phyloP scores from a whole-genome alignment of 1,140 invertebrate genomes.

The Adoxophyes honmai region DNA sequence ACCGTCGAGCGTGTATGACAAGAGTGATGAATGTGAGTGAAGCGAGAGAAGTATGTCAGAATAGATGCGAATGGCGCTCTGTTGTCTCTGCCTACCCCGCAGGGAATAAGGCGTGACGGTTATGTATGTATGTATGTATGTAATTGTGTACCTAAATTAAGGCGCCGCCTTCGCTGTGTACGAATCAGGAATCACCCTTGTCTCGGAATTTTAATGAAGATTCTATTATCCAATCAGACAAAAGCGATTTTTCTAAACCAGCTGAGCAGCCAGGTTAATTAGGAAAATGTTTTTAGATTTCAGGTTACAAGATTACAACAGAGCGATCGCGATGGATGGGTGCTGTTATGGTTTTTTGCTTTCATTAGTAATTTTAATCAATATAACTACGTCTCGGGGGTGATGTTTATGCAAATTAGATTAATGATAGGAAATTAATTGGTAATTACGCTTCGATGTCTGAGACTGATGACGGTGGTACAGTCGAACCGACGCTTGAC shows the following conservation, averaged over 20 bases:
- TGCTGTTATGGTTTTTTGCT: slow-evolving; percentile 48
- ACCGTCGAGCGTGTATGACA: no score
- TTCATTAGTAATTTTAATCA: slow-evolving; percentile 42
- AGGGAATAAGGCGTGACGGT: no score
- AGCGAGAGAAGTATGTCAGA: no score
- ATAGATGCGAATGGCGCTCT: no score
- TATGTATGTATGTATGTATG: no score
- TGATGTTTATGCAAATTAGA: slow-evolving; percentile 20
- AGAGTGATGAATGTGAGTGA: no score
- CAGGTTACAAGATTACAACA: slow-evolving; percentile 71
- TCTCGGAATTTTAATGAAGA: background rate
- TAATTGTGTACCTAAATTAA: background rate
- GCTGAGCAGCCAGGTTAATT: slow-evolving; percentile 33
- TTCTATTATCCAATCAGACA: background rate
- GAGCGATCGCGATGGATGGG: slow-evolving; percentile 37
- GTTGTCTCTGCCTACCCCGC: no score
- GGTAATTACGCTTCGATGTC: slow-evolving; percentile 17
- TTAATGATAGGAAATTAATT: background rate
- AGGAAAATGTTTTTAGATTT: slow-evolving; percentile 65
- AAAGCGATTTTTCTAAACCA: background rate
- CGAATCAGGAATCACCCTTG: background rate
- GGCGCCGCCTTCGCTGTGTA: background rate
- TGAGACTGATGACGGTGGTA: background rate
- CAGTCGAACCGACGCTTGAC: no score
- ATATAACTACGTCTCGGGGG: slow-evolving; percentile 26